Conservation (phyloP, 2,888 invertebrate species). For the Apotomis capreana region DNA sequence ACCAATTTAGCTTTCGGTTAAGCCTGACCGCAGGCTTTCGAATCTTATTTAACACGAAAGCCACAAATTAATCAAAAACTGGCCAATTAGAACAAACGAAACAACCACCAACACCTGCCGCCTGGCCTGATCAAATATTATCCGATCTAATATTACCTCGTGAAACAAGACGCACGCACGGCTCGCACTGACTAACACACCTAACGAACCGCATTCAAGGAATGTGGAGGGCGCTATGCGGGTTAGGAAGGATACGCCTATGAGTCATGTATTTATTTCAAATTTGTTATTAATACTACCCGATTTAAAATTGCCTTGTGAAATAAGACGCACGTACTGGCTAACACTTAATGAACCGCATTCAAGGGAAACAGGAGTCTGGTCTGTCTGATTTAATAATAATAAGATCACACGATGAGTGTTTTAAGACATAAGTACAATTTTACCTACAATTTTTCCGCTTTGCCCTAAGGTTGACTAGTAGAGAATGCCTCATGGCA, state of each 20-base stretch:
- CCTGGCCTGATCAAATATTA: conserved; percentile 71
- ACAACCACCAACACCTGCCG: conserved; percentile 55
- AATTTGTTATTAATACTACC: too few relatives aligned
- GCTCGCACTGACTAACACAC: conserved; percentile 59
- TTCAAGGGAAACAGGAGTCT: too few relatives aligned
- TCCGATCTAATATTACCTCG: conserved; percentile 71
- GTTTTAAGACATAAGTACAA: too few relatives aligned
- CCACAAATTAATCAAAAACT: conserved; percentile 2
- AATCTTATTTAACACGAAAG: neutral
- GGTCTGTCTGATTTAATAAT: too few relatives aligned
- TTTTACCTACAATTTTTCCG: too few relatives aligned
- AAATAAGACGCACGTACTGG: too few relatives aligned
- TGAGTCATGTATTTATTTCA: neutral
- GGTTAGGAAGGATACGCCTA: conserved; percentile 17
- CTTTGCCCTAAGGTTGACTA: too few relatives aligned
- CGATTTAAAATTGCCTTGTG: too few relatives aligned
- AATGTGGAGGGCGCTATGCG: conserved; percentile 2
- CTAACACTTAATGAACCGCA: too few relatives aligned
- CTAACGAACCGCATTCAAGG: conserved; percentile 77
- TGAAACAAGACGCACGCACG: conserved; percentile 63
- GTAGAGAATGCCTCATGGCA: too few relatives aligned
- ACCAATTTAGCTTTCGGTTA: neutral
- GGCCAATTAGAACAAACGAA: conserved; percentile 21
- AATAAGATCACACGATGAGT: too few relatives aligned
- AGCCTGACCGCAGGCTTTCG: neutral